phyloP scores from a whole-genome alignment of 2,888 invertebrate species.

The Diplazon laetatorius region DNA sequence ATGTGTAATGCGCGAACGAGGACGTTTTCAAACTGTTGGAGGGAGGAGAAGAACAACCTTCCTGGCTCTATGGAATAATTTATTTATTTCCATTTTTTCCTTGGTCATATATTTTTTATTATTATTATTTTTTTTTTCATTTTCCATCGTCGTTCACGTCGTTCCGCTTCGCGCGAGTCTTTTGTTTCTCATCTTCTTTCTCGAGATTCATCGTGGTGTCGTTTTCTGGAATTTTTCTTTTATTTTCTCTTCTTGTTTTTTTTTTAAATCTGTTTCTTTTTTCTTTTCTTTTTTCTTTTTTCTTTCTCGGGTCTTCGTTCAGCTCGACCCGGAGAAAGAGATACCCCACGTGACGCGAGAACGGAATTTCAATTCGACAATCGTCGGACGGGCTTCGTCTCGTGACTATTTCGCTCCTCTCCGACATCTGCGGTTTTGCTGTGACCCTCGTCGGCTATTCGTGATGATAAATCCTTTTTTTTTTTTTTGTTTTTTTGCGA shows the following conservation, averaged over 20 bases:
- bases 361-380: conserved; percentile 62
- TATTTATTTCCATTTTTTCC: no score
- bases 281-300: conserved; percentile 42
- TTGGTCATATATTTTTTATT: no score
- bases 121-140: conserved; percentile 39
- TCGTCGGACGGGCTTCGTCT: no score
- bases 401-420: no score
- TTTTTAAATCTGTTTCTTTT: conserved; percentile 36
- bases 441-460: no score
- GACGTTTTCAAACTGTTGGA: no score
- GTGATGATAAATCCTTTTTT: no score
- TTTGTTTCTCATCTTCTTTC: conserved; percentile 17
- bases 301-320: conserved; percentile 18
- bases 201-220: conserved; percentile 35
- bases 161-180: conserved; percentile 28
- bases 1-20: conserved; percentile 64
- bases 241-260: neutral
- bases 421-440: no score
- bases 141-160: conserved; percentile 34
- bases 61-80: no score
- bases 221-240: conserved; percentile 41
- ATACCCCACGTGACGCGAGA: conserved; percentile 55
- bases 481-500: no score
- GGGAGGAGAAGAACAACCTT: no score
- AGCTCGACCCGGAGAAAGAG: conserved; percentile 44